Percentiles rank a stretch among this genome's conserved stretches.
Evolutionary conservation across 2,113 vertebrate genomes (phyloP).

Genomic region (Ceyx cyanopectus): DNA sequence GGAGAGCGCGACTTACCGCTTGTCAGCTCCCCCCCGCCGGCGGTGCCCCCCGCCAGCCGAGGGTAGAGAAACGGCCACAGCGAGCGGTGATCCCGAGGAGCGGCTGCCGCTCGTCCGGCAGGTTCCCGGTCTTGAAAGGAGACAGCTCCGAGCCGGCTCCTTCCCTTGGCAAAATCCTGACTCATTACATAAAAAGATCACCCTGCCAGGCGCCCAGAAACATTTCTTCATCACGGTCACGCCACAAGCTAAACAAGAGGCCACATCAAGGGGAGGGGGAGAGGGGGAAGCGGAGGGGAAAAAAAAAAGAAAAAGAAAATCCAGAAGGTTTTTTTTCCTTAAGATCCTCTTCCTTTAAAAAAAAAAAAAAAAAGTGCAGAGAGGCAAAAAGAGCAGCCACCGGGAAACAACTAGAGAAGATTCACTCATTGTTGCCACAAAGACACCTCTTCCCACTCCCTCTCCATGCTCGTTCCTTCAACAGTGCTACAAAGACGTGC

Average conservation of each 20-base stretch:
- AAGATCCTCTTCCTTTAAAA: not conserved
- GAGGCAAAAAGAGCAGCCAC: not conserved
- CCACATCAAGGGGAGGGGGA: slow-evolving; percentile 34
- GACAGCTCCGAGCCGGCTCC: slow-evolving; percentile 40
- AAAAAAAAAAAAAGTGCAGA: not conserved
- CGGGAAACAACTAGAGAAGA: slow-evolving; percentile 13
- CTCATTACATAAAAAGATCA: slow-evolving; percentile 78
- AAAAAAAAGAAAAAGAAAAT: not conserved
- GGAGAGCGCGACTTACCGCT: slow-evolving; percentile 15
- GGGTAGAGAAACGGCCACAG: not conserved
- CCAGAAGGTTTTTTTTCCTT: not conserved
- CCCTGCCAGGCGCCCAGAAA: slow-evolving; percentile 75
- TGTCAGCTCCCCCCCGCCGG: not conserved
- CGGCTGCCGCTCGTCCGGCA: slow-evolving; percentile 3
- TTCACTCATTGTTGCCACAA: slow-evolving; percentile 72
- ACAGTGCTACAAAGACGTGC: slow-evolving; percentile 49
- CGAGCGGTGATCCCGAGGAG: not conserved
- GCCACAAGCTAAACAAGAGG: slow-evolving; percentile 75
- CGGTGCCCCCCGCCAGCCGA: not conserved
- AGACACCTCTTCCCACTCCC: slow-evolving; percentile 66
- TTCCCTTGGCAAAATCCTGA: slow-evolving; percentile 74
- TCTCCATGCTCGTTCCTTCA: slow-evolving; percentile 50
- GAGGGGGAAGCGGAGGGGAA: not conserved
- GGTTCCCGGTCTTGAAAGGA: not conserved
- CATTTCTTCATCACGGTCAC: slow-evolving; percentile 77